These are phyloP conservation scores for Anguilla anguilla DNA, from an alignment of 2,797 vertebrate species.

Conservation along the genomic window DNA sequence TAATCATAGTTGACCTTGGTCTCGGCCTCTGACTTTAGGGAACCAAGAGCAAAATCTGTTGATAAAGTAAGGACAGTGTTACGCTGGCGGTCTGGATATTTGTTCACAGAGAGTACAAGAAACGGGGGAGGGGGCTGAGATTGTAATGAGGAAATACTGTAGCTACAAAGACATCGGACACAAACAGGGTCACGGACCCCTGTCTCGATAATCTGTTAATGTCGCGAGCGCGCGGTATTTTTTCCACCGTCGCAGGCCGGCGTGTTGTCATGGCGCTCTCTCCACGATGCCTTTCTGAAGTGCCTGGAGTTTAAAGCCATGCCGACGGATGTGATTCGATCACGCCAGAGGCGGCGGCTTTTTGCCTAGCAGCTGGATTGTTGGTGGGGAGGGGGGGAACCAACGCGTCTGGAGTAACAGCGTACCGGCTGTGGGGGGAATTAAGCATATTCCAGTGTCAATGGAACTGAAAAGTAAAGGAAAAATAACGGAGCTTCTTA, in stretches of 20 bases:
- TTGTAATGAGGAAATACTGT: not conserved
- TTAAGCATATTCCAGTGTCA: not conserved
- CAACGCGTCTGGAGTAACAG: not conserved
- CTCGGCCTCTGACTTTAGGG: not conserved
- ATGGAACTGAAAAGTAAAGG: not conserved
- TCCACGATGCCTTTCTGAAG: slow-evolving; percentile 31
- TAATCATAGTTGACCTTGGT: slow-evolving; percentile 1
- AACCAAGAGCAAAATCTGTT: slow-evolving; percentile 16
- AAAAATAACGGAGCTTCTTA: slow-evolving; percentile 15
- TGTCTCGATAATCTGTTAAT: not conserved
- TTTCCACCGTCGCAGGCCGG: not conserved
- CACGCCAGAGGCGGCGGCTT: not conserved
- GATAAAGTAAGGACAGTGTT: slow-evolving; percentile 16
- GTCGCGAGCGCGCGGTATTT: not conserved
- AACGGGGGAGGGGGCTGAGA: not conserved
- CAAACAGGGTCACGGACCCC: not conserved
- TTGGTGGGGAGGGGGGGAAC: not conserved
- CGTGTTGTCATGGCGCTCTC: not conserved
- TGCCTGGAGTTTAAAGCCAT: slow-evolving; percentile 34
- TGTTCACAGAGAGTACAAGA: not conserved
- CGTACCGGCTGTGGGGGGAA: not conserved
- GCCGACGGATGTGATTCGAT: not conserved
- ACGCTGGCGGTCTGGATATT: not conserved
- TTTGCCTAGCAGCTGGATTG: slow-evolving; percentile 20
- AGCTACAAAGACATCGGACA: not conserved